Conservation (phyloP, 2,888 invertebrate genomes). For the Hecatera dysodea region DNA sequence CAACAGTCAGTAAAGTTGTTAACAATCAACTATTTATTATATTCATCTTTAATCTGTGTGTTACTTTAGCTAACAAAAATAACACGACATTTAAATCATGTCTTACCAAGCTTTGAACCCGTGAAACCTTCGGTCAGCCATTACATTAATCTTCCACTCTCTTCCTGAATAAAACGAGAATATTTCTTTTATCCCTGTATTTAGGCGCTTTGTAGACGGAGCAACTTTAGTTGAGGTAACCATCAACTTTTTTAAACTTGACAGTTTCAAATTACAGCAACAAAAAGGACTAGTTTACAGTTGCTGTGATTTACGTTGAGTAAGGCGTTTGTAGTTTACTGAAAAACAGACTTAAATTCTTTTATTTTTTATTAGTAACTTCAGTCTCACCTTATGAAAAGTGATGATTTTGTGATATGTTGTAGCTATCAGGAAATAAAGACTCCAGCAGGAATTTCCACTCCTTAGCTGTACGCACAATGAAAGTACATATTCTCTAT, state of each 20-base stretch:
- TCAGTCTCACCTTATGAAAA: too few species aligned
- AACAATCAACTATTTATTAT: too few species aligned
- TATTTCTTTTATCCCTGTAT: constrained; percentile 46
- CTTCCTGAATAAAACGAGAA: constrained; percentile 13
- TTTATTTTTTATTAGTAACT: too few species aligned
- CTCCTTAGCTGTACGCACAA: too few species aligned
- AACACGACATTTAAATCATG: constrained; percentile 17
- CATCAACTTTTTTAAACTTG: neutral
- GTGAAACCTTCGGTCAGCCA: constrained; percentile 4
- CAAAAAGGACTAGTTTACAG: neutral
- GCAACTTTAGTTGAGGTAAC: neutral
- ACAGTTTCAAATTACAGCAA: neutral
- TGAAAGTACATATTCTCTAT: too few species aligned
- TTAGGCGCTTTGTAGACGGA: neutral
- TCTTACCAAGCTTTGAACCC: neutral
- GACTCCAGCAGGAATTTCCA: too few species aligned
- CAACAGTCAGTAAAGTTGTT: too few species aligned
- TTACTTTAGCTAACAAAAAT: neutral
- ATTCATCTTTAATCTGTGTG: neutral
- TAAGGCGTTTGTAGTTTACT: too few species aligned
- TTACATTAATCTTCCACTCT: constrained; percentile 23
- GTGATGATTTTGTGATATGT: too few species aligned
- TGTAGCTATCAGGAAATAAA: too few species aligned
- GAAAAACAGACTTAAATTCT: too few species aligned
- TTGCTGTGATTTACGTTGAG: too few species aligned